These are phyloP conservation scores for Panagrolaimus sp. DNA, from an alignment of 1,140 invertebrate genomes.

Conservation along the genomic window DNA sequence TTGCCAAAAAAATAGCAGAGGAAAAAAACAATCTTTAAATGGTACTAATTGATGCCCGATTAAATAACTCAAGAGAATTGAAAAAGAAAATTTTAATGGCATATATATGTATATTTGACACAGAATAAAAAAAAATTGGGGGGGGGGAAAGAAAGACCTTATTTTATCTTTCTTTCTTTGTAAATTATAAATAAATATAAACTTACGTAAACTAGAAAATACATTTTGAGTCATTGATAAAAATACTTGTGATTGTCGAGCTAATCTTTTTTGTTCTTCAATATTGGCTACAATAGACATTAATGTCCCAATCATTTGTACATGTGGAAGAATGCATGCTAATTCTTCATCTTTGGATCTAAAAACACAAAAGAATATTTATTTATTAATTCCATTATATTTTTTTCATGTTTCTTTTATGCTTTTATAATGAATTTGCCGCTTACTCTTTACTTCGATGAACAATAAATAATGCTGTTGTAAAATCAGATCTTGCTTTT, in stretches of 20 bases:
- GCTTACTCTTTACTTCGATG: conserved; percentile 11
- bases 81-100: no score
- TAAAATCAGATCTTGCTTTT: conserved; percentile 4
- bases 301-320: conserved; percentile 46
- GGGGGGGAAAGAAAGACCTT: no score
- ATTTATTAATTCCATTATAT: no score
- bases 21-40: no score
- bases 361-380: not conserved
- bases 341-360: conserved; percentile 28
- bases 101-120: no score
- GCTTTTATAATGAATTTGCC: not conserved
- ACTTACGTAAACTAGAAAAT: conserved; percentile 52
- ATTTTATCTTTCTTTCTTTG: no score
- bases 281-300: conserved; percentile 51
- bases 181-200: conserved; percentile 17
- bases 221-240: conserved; percentile 53
- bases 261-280: conserved; percentile 50
- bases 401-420: no score
- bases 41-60: no score
- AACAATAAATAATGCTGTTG: conserved; percentile 14
- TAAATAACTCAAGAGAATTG: no score
- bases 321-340: conserved; percentile 36
- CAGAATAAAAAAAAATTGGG: no score
- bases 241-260: conserved; percentile 50
- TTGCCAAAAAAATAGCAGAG: no score